Evolutionary conservation across 53 echinoderm and acorn worm genomes (phyloP).

Genomic region (Stichopus horrens): DNA sequence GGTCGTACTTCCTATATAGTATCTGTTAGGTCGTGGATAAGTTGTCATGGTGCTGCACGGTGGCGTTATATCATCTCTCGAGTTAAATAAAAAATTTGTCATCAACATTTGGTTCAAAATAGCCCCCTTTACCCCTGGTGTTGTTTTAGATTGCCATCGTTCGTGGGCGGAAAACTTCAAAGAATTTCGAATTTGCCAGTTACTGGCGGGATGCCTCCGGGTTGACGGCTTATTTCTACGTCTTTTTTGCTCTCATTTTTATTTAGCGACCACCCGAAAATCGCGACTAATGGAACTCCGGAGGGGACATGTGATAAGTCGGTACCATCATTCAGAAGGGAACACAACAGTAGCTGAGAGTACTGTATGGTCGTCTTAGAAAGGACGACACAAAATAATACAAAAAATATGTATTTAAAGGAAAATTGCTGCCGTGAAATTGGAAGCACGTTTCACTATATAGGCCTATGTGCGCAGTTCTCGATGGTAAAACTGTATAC

Average conservation of each 20-base stretch:
- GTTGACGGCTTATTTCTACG: constrained; percentile 33
- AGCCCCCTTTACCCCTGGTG: constrained; percentile 4
- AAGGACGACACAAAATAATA: neutral
- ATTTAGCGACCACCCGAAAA: constrained; percentile 36
- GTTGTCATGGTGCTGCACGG: too few species aligned
- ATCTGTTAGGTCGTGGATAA: too few species aligned
- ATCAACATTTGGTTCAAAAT: neutral
- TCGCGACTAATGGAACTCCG: constrained; percentile 37
- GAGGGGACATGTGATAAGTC: constrained; percentile 34
- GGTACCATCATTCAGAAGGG: constrained; percentile 14
- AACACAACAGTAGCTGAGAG: neutral
- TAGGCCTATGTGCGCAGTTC: too few species aligned
- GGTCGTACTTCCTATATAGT: too few species aligned
- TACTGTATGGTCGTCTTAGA: too few species aligned
- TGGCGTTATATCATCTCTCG: too few species aligned
- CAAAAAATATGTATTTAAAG: neutral
- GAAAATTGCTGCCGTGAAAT: neutral
- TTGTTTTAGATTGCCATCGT: constrained; percentile 1
- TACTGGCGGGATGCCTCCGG: constrained; percentile 42
- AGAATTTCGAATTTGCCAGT: constrained; percentile 38
- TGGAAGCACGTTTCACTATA: neutral
- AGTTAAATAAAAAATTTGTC: neutral
- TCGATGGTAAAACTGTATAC: too few species aligned
- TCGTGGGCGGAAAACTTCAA: constrained; percentile 36
- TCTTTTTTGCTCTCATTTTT: constrained; percentile 14